These are phyloP conservation scores for Neotoma lepida DNA, from an alignment of 2,113 vertebrate genomes.

Conservation along the genomic window DNA sequence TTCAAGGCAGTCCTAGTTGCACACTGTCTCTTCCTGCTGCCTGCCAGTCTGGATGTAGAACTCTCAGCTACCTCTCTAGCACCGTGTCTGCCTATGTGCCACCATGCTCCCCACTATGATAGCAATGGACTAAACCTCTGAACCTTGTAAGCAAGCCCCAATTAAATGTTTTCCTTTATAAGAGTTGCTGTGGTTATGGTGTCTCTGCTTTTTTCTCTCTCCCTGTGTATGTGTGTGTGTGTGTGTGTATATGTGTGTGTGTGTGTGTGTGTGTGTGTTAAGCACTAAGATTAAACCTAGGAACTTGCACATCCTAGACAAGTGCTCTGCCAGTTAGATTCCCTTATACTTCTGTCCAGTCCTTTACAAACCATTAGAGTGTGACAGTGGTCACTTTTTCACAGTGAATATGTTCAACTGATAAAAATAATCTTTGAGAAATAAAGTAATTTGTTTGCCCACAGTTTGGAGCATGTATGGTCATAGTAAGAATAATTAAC, in stretches of 20 bases:
- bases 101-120: not conserved
- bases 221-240: too few species aligned
- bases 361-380: not conserved
- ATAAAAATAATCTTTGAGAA: not conserved
- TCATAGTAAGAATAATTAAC: constrained; percentile 49
- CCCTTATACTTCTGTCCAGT: not conserved
- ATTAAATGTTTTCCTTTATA: not conserved
- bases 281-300: not conserved
- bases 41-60: too few species aligned
- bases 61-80: not conserved
- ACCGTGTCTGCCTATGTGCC: not conserved
- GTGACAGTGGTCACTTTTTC: constrained; percentile 1
- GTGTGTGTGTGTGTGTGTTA: too few species aligned
- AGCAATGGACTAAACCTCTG: not conserved
- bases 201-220: not conserved
- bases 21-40: not conserved
- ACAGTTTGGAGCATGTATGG: not conserved
- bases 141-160: not conserved
- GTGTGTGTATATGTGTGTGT: too few species aligned
- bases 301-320: not conserved
- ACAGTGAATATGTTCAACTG: not conserved
- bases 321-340: not conserved
- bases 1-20: not conserved
- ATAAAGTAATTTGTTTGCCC: not conserved
- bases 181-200: not conserved